Conservation (phyloP, 2,797 vertebrate genomes). For the Pachyuromys duprasi region DNA sequence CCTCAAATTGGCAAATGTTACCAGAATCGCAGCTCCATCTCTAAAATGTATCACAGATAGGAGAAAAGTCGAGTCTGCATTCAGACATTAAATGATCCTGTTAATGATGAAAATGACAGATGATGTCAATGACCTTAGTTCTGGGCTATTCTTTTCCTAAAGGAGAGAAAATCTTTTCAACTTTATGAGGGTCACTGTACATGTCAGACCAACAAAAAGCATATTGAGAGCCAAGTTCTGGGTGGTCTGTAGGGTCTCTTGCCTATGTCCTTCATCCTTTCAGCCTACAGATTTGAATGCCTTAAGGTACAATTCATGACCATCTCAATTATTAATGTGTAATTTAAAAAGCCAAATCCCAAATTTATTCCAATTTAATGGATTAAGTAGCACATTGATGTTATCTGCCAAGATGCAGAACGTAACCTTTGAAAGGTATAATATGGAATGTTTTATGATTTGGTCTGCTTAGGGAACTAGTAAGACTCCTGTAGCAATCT, state of each 20-base stretch:
- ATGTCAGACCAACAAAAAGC: not conserved
- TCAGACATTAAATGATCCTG: not conserved
- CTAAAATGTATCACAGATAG: not conserved
- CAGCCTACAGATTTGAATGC: not conserved
- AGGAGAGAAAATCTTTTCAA: not conserved
- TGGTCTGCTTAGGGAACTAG: not conserved
- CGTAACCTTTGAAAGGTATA: not conserved
- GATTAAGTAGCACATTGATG: not conserved
- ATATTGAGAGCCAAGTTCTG: not conserved
- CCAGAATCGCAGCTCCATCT: not conserved
- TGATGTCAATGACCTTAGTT: not conserved
- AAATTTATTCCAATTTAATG: not conserved
- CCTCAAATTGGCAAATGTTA: not conserved
- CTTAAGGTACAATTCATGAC: not conserved
- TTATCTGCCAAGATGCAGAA: not conserved
- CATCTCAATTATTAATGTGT: not conserved
- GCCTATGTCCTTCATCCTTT: not conserved
- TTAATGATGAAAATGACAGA: not conserved
- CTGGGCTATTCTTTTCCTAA: not conserved
- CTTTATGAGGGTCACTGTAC: not conserved
- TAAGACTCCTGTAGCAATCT: not conserved
- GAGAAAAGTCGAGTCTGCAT: not conserved
- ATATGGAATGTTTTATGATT: not conserved
- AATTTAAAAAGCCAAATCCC: not conserved
- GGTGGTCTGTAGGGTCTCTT: not conserved